Conservation (phyloP, 2,113 vertebrate genomes). For the Ictidomys tridecemlineatus region DNA sequence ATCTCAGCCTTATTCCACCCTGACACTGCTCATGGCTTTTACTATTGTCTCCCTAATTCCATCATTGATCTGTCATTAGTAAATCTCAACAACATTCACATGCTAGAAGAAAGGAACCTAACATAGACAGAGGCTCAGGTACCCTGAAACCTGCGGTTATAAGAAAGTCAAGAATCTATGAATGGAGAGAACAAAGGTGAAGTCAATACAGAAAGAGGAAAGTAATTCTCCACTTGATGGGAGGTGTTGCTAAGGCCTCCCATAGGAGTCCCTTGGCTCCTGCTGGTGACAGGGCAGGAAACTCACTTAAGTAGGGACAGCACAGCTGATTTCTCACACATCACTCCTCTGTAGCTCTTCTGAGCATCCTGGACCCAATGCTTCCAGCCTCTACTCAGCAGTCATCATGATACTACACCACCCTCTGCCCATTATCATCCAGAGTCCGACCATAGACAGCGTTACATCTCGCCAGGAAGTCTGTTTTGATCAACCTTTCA, state of each 20-base stretch:
- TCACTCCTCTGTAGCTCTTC: not conserved
- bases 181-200: not conserved
- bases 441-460: conserved; percentile 47
- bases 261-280: not conserved
- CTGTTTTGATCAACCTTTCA: conserved; percentile 63
- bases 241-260: conserved; percentile 10
- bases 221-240: not conserved
- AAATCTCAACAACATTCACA: not conserved
- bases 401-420: conserved; percentile 58
- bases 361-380: not conserved
- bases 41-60: not conserved
- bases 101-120: not conserved
- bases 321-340: not conserved
- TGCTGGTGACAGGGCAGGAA: not conserved
- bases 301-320: not conserved
- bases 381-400: not conserved
- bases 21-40: not conserved
- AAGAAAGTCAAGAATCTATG: not conserved
- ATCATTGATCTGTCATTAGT: not conserved
- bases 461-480: conserved; percentile 66
- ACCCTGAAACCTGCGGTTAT: not conserved
- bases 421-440: conserved; percentile 45
- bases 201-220: not conserved
- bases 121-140: not conserved
- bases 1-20: not conserved